Evolutionary conservation across 2,113 vertebrate genomes (phyloP).

Genomic region (Colistium nudipinnis): DNA sequence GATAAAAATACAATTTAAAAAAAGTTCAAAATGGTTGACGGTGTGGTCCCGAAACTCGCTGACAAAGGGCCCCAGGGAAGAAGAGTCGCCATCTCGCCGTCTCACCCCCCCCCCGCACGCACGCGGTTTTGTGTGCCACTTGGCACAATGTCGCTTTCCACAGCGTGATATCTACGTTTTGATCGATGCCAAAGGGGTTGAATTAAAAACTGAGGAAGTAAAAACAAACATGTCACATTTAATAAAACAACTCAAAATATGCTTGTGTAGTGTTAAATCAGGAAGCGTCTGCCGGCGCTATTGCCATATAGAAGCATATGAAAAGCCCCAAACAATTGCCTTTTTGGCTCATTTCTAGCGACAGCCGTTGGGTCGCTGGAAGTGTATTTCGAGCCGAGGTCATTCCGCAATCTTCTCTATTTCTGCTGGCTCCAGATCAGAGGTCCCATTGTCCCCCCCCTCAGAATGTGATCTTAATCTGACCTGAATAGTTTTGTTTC

Average conservation of each 20-base stretch:
- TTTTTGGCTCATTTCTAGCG: slow-evolving; percentile 18
- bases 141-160: not conserved
- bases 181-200: not conserved
- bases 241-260: no score
- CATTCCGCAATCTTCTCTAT: slow-evolving; percentile 68
- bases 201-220: not conserved
- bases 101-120: no score
- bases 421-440: slow-evolving; percentile 68
- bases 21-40: slow-evolving; percentile 20
- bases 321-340: no score
- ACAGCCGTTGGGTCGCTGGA: slow-evolving; percentile 2
- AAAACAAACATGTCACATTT: not conserved
- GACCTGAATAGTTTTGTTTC: slow-evolving; percentile 74
- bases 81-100: not conserved
- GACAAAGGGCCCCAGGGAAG: slow-evolving; percentile 3
- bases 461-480: slow-evolving; percentile 80
- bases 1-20: no score
- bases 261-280: no score
- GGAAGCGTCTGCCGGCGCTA: no score
- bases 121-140: not conserved
- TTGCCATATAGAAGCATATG: no score
- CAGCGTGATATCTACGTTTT: not conserved
- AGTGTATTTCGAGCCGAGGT: slow-evolving; percentile 42
- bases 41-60: slow-evolving; percentile 2
- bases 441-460: slow-evolving; percentile 67